A percentile compares a stretch with the other conserved stretches of the same genome.
phyloP scores from a whole-genome alignment of 2,797 vertebrate species.

The Gallinago stenura region DNA sequence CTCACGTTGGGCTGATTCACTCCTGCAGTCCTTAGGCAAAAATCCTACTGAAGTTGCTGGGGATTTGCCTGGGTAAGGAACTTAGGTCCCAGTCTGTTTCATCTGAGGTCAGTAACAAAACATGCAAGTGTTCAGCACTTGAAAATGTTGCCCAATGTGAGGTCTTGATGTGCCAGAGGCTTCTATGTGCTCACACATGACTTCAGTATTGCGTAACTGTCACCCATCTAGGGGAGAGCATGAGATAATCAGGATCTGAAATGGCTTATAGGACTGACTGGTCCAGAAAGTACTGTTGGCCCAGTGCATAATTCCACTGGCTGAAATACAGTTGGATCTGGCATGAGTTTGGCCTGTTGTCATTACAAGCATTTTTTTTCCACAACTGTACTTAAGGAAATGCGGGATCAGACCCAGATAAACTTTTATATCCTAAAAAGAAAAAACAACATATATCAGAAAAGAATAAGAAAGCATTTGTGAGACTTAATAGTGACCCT shows the following conservation, averaged over 20 bases:
- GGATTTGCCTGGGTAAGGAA: neutral
- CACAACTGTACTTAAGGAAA: neutral
- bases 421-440: neutral
- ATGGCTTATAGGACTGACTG: neutral
- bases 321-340: neutral
- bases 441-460: neutral
- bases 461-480: neutral
- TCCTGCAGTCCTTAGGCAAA: neutral
- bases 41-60: neutral
- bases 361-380: neutral
- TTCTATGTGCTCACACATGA: neutral
- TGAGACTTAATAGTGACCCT: neutral
- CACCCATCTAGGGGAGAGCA: neutral
- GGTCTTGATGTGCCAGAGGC: neutral
- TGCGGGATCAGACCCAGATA: neutral
- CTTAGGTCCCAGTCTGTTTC: neutral
- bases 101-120: neutral
- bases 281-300: neutral
- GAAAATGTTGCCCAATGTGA: neutral
- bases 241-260: neutral
- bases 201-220: neutral
- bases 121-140: neutral
- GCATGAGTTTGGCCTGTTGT: neutral
- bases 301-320: neutral
- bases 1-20: constrained; percentile 14